Conservation (phyloP, 2,888 invertebrate species). For the Hirtodrosophila confusa region DNA sequence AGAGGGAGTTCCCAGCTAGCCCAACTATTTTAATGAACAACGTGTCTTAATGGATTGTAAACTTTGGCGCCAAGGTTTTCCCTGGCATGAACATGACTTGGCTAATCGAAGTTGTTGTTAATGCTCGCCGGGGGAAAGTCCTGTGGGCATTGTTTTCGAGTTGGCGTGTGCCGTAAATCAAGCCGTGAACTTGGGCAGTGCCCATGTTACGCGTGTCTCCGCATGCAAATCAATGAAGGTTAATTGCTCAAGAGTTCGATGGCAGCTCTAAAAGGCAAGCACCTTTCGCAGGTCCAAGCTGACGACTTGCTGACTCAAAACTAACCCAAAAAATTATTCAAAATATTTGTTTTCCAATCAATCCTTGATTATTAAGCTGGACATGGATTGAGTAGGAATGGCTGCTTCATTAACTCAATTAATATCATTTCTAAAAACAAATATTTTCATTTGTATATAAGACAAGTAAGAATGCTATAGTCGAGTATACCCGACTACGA, state of each 20-base stretch:
- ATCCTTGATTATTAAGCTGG: neutral
- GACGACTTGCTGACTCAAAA: neutral
- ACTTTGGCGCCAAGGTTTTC: constrained; percentile 68
- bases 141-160: constrained; percentile 40
- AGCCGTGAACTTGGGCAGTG: constrained; percentile 72
- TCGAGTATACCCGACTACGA: no score
- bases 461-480: no score
- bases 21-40: constrained; percentile 4
- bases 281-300: neutral
- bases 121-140: constrained; percentile 31
- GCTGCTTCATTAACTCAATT: no score
- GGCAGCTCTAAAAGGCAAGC: constrained; percentile 18
- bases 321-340: constrained; percentile 1
- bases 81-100: constrained; percentile 40
- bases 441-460: no score
- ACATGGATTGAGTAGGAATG: no score
- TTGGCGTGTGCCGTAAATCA: constrained; percentile 68
- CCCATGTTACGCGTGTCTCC: constrained; percentile 48
- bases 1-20: constrained; percentile 33
- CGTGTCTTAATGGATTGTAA: constrained; percentile 66
- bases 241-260: constrained; percentile 33
- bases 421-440: no score
- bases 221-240: constrained; percentile 61
- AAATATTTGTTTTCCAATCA: neutral
- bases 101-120: constrained; percentile 44